phyloP scores from a whole-genome alignment of 2,888 invertebrate genomes.

The Miltochrista miniata region DNA sequence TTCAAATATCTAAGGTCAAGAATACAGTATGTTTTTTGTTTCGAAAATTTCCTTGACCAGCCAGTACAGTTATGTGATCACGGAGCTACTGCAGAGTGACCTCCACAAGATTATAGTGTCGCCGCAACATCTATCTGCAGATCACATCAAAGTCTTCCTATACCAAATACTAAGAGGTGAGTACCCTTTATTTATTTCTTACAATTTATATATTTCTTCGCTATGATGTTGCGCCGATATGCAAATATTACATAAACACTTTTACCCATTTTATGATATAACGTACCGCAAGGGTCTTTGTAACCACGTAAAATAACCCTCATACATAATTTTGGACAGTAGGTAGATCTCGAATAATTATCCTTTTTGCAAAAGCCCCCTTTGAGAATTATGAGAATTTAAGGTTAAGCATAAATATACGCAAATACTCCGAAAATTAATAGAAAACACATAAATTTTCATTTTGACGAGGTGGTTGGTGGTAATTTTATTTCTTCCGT shows the following conservation, averaged over 20 bases:
- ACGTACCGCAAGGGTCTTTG: too few relatives aligned
- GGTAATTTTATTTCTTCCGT: too few relatives aligned
- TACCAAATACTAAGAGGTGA: constrained; percentile 99
- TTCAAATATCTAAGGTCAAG: too few relatives aligned
- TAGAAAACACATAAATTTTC: too few relatives aligned
- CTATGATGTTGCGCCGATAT: neutral
- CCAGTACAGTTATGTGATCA: constrained; percentile 96
- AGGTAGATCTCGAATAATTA: too few relatives aligned
- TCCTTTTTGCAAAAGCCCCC: too few relatives aligned
- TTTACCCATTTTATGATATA: too few relatives aligned
- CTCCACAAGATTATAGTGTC: constrained; percentile 99
- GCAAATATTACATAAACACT: too few relatives aligned
- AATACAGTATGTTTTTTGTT: too few relatives aligned
- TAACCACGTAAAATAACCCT: too few relatives aligned
- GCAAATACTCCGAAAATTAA: neutral
- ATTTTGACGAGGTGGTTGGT: too few relatives aligned
- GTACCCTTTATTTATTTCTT: constrained; percentile 49
- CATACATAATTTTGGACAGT: too few relatives aligned
- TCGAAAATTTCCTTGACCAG: constrained; percentile 60
- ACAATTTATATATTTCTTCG: neutral
- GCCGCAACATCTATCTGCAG: constrained; percentile 98
- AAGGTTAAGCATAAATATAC: constrained; percentile 5
- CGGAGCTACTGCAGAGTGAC: constrained; percentile 99
- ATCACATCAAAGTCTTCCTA: constrained; percentile 99
- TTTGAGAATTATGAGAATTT: neutral